These are phyloP conservation scores for Myopa testacea DNA, from an alignment of 2,888 invertebrate species.

Conservation along the genomic window DNA sequence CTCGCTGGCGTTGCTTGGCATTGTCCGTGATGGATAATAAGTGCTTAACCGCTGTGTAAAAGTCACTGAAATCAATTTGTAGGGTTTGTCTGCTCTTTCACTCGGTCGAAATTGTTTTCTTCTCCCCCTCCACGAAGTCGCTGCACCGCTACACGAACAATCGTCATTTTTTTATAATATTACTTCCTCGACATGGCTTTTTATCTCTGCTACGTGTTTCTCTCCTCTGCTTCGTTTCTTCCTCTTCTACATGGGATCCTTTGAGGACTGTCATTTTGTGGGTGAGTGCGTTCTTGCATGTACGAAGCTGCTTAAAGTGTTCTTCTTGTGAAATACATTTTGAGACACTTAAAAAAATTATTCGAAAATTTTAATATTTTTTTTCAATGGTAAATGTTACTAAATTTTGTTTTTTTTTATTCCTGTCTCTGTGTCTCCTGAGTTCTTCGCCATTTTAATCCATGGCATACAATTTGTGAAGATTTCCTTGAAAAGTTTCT, in stretches of 20 bases:
- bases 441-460: too few species aligned
- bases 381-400: too few species aligned
- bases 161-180: background rate
- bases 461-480: too few species aligned
- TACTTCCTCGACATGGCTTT: too few species aligned
- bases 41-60: slow-evolving; percentile 61
- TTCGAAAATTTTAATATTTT: too few species aligned
- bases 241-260: background rate
- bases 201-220: background rate
- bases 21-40: slow-evolving; percentile 51
- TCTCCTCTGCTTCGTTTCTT: background rate
- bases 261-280: slow-evolving; percentile 46
- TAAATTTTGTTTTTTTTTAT: too few species aligned
- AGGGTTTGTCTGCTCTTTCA: slow-evolving; percentile 51
- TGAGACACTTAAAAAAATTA: too few species aligned
- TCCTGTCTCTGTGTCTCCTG: too few species aligned
- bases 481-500: too few species aligned
- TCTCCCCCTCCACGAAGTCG: slow-evolving; percentile 2
- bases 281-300: slow-evolving; percentile 49
- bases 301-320: slow-evolving; percentile 43
- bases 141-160: background rate
- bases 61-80: slow-evolving; percentile 66
- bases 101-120: background rate
- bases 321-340: background rate
- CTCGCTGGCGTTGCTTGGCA: slow-evolving; percentile 9